Conservation (phyloP, 2,797 vertebrate genomes). For the Poeciliopsis turneri region DNA sequence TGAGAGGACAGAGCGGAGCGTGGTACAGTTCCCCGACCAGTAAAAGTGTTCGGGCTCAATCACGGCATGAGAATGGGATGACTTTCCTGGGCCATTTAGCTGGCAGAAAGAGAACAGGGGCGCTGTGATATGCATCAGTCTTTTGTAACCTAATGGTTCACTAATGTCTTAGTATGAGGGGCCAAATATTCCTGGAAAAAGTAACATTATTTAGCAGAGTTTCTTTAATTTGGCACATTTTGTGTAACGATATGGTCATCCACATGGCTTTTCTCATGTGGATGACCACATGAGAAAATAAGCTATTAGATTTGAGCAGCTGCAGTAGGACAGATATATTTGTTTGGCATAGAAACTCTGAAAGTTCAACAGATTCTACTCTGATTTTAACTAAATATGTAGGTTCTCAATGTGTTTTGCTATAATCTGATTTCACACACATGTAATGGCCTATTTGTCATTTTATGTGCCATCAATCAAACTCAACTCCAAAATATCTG, state of each 20-base stretch:
- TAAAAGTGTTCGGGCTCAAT: constrained; percentile 51
- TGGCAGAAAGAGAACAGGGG: constrained; percentile 68
- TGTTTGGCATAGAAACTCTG: neutral
- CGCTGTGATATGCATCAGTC: constrained; percentile 42
- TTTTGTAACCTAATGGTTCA: constrained; percentile 77
- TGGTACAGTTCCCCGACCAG: neutral
- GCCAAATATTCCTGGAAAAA: constrained; percentile 62
- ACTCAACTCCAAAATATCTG: neutral
- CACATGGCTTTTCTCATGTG: neutral
- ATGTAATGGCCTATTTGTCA: neutral
- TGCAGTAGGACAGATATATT: neutral
- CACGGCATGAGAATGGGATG: constrained; percentile 74
- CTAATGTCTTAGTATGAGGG: constrained; percentile 62
- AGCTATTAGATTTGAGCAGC: neutral
- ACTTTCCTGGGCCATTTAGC: constrained; percentile 79
- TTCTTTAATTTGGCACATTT: constrained; percentile 19
- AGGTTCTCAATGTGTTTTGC: neutral
- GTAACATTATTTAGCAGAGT: constrained; percentile 31
- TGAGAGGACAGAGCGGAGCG: constrained; percentile 67
- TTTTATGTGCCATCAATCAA: neutral
- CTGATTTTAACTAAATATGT: neutral
- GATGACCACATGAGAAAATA: neutral
- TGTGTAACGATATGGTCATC: constrained; percentile 4
- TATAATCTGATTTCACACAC: neutral
- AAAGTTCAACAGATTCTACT: neutral